Base-by-base conservation (phyloP, 2,113 vertebrate species). In the Gallinago undulata region DNA sequence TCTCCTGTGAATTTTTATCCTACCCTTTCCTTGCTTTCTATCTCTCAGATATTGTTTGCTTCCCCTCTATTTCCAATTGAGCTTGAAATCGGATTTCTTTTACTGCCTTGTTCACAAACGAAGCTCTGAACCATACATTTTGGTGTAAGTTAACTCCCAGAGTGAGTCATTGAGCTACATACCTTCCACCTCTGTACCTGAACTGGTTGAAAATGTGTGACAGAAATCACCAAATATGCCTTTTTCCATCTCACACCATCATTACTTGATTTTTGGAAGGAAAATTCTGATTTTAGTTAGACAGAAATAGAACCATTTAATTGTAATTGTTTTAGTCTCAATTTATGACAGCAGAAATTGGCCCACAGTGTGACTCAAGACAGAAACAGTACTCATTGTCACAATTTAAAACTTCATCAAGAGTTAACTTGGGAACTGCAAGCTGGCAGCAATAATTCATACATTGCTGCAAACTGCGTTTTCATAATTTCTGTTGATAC, bases 401-500 rank as follows among this genome's bases (percentile, higher is more conserved):
- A 93, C 76, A 94, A 82, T 94, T 93, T 74, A 68, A 90, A 96
- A 90, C 89, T 93, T 91, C 78, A 94, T 87, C 69, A 95, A 87
- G 69, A 94, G 79, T 96, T 84, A 94, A 94, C 84, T 91, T 89
- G 83, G 73, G 76, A 95, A 79, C 67, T 90, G 48, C 72, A 95
- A 89, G 76, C 84, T 96, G 84, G 87, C 95, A 94, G 90, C 73
- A 94, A 50, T 84, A 92, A 94, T 89, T 94, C 15, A 18, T 90
- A 92, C 73, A 91, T 64, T 74, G 51, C 78, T 92, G 69, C 67
- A 95, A 94, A 95, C 57, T 62, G 16, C 93, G 84, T 96, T 95
- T 97, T 93, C 82, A 51, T 97, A 30, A 93, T 97, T 96, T 96
- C 74, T 96, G 95, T 96, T 95, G 87, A 96, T 95, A 91, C 43